Evolutionary conservation across 23 tunicate species (phyloP).

Genomic region (Oikopleura dioica): DNA sequence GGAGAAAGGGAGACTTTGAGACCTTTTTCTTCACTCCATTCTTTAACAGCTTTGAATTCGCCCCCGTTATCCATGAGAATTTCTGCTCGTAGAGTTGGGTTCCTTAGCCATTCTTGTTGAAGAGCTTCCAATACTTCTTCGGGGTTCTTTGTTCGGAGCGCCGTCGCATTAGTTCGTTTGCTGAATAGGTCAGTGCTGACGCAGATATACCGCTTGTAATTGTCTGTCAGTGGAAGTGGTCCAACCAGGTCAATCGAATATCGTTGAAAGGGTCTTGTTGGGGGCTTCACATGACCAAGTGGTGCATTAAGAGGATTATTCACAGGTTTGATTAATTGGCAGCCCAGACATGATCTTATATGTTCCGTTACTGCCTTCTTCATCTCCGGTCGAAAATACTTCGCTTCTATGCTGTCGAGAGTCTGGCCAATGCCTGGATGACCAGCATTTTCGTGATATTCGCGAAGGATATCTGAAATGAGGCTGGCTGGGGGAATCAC

Average conservation of each 20-base stretch:
- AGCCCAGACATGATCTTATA: background rate
- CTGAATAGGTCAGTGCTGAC: background rate
- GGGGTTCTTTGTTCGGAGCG: background rate
- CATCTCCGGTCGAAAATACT: background rate
- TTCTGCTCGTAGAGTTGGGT: background rate
- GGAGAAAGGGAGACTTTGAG: background rate
- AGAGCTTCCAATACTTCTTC: too few relatives aligned
- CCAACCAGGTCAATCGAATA: background rate
- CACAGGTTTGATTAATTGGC: background rate
- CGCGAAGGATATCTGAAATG: background rate
- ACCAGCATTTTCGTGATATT: background rate
- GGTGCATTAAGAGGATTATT: background rate
- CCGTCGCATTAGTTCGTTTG: background rate
- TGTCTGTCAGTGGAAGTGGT: background rate
- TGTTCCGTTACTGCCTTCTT: background rate
- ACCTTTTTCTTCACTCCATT: background rate
- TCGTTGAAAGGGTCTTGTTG: background rate
- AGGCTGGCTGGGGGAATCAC: background rate
- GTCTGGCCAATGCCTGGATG: background rate
- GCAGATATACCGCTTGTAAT: background rate
- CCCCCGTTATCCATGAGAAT: background rate
- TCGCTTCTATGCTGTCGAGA: background rate
- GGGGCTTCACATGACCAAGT: background rate
- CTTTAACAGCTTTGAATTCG: background rate
- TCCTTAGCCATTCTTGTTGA: background rate